These are phyloP conservation scores for Drosophila triauraria DNA, from an alignment of 1,140 invertebrate genomes.

Conservation along the genomic window DNA sequence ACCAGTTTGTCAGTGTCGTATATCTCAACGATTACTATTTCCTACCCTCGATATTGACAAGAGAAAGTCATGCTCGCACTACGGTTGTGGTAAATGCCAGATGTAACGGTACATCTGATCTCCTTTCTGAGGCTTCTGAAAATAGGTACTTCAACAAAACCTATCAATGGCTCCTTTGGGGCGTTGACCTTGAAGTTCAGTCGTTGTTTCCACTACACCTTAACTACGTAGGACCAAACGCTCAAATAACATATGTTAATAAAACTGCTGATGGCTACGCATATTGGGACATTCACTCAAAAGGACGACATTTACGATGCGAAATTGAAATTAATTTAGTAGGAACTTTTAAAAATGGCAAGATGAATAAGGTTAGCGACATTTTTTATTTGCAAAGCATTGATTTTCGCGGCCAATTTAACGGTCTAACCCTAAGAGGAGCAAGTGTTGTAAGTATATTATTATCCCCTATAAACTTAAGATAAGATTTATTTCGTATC, in stretches of 20 bases:
- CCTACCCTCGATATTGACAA: conserved; percentile 36
- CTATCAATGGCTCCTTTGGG: conserved; percentile 75
- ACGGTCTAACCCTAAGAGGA: conserved; percentile 61
- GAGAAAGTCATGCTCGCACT: conserved; percentile 53
- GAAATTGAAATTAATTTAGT: conserved; percentile 57
- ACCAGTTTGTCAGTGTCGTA: conserved; percentile 56
- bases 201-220: conserved; percentile 48
- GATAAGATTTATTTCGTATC: not conserved
- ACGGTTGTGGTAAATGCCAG: conserved; percentile 54
- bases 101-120: conserved; percentile 30
- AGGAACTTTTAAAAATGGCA: conserved; percentile 18
- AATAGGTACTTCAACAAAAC: conserved; percentile 70
- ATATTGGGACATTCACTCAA: conserved; percentile 75
- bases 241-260: conserved; percentile 72
- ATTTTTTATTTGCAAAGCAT: conserved; percentile 68
- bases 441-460: conserved; percentile 68
- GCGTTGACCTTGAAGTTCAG: conserved; percentile 32
- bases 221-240: conserved; percentile 73
- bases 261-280: conserved; percentile 32
- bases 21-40: conserved; percentile 36
- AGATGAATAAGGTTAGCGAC: conserved; percentile 27
- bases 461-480: not conserved
- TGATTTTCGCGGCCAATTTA: conserved; percentile 59
- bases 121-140: conserved; percentile 52
- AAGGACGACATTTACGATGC: conserved; percentile 64